Evolutionary conservation across 2,113 vertebrate genomes (phyloP).

Genomic region (Etheostoma spectabile): DNA sequence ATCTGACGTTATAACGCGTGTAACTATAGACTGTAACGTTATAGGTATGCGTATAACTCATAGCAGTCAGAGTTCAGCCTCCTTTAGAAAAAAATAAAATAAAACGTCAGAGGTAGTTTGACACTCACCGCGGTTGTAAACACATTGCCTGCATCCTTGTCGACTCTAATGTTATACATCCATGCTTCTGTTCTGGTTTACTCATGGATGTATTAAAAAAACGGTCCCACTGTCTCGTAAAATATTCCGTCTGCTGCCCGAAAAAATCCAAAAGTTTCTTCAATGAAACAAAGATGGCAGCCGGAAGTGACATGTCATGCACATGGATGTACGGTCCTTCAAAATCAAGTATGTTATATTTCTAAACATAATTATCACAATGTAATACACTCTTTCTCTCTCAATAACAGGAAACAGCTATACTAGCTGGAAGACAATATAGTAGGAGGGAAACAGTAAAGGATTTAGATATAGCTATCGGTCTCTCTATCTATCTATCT

Average conservation of each 20-base stretch:
- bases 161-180: neutral
- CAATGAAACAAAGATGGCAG: neutral
- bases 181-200: too few relatives aligned
- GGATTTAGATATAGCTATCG: neutral
- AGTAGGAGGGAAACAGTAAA: too few relatives aligned
- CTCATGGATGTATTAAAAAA: too few relatives aligned
- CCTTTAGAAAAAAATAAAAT: neutral
- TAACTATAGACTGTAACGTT: too few relatives aligned
- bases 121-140: neutral
- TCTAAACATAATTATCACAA: neutral
- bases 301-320: neutral
- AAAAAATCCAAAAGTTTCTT: neutral
- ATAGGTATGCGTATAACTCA: too few relatives aligned
- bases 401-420: too few relatives aligned
- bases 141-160: neutral
- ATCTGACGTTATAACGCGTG: too few relatives aligned
- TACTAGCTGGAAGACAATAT: too few relatives aligned
- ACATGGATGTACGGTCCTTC: too few relatives aligned
- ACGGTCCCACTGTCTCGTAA: neutral
- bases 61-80: neutral
- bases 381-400: neutral
- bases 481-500: constrained; percentile 13
- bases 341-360: neutral
- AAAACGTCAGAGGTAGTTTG: neutral
- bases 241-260: neutral